These are phyloP conservation scores for Crypturellus tataupa DNA, from an alignment of 2,797 vertebrate species.

Conservation along the genomic window DNA sequence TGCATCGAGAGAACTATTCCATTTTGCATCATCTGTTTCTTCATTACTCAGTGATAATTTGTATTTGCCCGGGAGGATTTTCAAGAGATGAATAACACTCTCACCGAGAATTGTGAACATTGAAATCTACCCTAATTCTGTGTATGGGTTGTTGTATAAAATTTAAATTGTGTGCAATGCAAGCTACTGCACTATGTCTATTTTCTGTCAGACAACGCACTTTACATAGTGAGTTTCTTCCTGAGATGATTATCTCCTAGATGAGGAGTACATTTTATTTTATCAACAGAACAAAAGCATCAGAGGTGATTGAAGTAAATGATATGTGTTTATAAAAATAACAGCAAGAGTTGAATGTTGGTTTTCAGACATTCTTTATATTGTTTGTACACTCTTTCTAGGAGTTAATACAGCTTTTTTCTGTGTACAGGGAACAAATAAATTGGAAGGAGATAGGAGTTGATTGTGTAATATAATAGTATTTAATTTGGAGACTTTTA, in stretches of 20 bases:
- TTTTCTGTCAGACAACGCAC: constrained; percentile 53
- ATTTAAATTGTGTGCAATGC: constrained; percentile 65
- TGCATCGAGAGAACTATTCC: constrained; percentile 56
- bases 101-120: constrained; percentile 12
- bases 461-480: not conserved
- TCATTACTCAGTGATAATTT: constrained; percentile 59
- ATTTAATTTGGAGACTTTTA: constrained; percentile 6
- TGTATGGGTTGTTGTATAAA: constrained; percentile 52
- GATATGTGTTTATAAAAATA: constrained; percentile 41
- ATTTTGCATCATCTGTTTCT: constrained; percentile 65
- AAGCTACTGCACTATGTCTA: not conserved
- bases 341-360: constrained; percentile 26
- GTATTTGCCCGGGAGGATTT: constrained; percentile 73
- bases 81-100: constrained; percentile 27
- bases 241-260: constrained; percentile 59
- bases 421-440: not conserved
- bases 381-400: constrained; percentile 24
- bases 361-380: not conserved
- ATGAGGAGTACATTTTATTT: constrained; percentile 62
- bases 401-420: constrained; percentile 18
- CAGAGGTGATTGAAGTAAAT: constrained; percentile 59
- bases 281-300: constrained; percentile 60
- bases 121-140: constrained; percentile 47
- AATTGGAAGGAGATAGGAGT: not conserved
- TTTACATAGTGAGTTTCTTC: constrained; percentile 22